Percentiles rank a stretch among this genome's conserved stretches.
Conservation (phyloP, 2,888 invertebrate genomes). For the Alentia gelatinosa region DNA sequence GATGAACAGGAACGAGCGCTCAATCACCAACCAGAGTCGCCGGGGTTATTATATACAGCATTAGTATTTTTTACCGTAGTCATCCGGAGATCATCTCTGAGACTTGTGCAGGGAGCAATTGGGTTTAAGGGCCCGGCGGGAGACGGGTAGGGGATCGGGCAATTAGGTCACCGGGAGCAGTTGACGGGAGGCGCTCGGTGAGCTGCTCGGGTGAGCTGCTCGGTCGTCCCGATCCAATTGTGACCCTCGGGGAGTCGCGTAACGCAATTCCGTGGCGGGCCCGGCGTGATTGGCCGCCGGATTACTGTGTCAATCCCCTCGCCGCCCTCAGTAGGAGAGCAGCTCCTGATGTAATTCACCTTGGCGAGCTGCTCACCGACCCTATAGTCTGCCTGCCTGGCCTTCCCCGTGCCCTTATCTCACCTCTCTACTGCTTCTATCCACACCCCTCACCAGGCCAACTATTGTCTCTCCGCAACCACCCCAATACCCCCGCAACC, state of each 20-base stretch:
- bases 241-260: constrained; percentile 7
- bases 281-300: constrained; percentile 37
- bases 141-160: background rate
- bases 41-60: background rate
- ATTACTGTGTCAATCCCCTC: constrained; percentile 51
- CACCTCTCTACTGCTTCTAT: background rate
- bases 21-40: background rate
- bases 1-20: background rate
- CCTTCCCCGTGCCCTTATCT: background rate
- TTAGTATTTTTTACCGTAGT: constrained; percentile 21
- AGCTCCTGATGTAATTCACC: constrained; percentile 31
- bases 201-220: too few species aligned
- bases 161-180: constrained; percentile 45
- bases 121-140: constrained; percentile 49
- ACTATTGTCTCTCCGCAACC: background rate
- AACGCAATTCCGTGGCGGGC: constrained; percentile 9
- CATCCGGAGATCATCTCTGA: constrained; percentile 13
- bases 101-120: background rate
- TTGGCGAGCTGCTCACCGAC: background rate
- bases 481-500: background rate
- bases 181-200: background rate
- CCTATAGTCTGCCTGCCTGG: background rate
- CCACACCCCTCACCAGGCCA: background rate
- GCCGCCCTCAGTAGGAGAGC: background rate
- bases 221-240: constrained; percentile 37